phyloP scores from a whole-genome alignment of 1,140 invertebrate genomes.

The Anoplolepis gracilipes region DNA sequence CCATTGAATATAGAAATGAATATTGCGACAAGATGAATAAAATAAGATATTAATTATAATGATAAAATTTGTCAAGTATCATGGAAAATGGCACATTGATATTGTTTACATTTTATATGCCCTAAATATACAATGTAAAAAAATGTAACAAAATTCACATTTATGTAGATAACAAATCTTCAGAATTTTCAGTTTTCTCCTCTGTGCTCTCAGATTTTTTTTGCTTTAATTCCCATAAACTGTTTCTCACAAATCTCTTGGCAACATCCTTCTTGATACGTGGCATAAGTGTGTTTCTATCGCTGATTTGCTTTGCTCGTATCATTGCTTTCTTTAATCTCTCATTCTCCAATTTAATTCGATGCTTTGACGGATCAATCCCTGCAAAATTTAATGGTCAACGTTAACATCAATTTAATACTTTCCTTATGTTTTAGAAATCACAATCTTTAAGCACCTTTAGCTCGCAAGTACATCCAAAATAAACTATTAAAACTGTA shows the following conservation, averaged over 20 bases:
- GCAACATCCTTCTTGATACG: slow-evolving; percentile 82
- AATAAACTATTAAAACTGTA: slow-evolving; percentile 85
- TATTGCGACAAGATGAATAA: too few species aligned
- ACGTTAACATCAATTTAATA: not conserved
- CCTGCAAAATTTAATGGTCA: slow-evolving; percentile 71
- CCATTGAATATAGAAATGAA: too few species aligned
- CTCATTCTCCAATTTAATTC: slow-evolving; percentile 83
- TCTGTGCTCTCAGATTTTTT: not conserved
- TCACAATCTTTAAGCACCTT: not conserved
- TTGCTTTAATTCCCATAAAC: slow-evolving; percentile 81
- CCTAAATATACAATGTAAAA: not conserved
- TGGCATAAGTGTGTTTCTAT: slow-evolving; percentile 82
- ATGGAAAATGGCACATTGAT: too few species aligned
- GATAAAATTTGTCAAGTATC: too few species aligned
- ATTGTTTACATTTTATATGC: not conserved
- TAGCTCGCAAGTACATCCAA: slow-evolving; percentile 81
- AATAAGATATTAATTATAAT: too few species aligned
- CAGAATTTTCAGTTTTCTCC: not conserved
- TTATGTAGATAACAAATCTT: not conserved
- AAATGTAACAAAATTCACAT: not conserved
- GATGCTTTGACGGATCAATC: slow-evolving; percentile 78
- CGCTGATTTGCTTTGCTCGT: slow-evolving; percentile 83
- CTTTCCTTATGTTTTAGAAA: not conserved
- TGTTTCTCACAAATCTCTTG: slow-evolving; percentile 83
- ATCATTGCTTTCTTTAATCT: slow-evolving; percentile 82